Evolutionary conservation across 2,113 vertebrate genomes (phyloP), one percentile per base, ranked within the genome.

Genomic region (Nerophis lumbriciformis): DNA sequence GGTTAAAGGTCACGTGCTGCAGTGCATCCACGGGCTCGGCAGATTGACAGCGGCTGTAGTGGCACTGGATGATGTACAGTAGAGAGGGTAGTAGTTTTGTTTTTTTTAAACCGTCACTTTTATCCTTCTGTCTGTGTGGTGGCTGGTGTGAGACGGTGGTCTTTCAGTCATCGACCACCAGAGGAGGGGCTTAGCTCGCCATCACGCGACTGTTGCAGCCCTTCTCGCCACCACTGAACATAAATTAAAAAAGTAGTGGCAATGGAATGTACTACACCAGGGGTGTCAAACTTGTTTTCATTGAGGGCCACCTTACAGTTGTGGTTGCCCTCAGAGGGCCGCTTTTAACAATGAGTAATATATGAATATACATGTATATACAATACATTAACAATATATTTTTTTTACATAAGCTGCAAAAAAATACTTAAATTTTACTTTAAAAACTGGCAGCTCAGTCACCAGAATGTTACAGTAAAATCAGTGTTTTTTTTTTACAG

Each of bases 1-100:
- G 83, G 83, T 86, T 78, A 75, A 80, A 84, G 74, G 77, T 86
- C 80, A 70, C 52, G 66, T 42, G 79, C 87, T 85, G 81, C 72
- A 73, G 69, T 56, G 63, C 71, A 49, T 87, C 81, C 74, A 73
- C 71, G 73, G 74, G 82, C 68, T 71, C 75, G 65, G 77, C 83
- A 82, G 74, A 80, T 54, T 79, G 85, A 82, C 81, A 82, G 68
- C 66, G 69, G 71, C 71, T 61, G 66, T 72, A 69, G 80, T 85
- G 80, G 71, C 72, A 73, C 61, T 73, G 61, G 81, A 83, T 67
- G 81, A 65, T 69, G 72, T 83, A 80, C 81, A 83, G 81, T 86
- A 77, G 55, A 6, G 55, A 63, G 65, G 12, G 28, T 28, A 28
- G 28, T 28, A 12, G 11, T 9, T 9, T 6, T 45, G 8, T 5